These are phyloP conservation scores for Gibbula magus DNA, from an alignment of 2,888 invertebrate species.

Conservation along the genomic window DNA sequence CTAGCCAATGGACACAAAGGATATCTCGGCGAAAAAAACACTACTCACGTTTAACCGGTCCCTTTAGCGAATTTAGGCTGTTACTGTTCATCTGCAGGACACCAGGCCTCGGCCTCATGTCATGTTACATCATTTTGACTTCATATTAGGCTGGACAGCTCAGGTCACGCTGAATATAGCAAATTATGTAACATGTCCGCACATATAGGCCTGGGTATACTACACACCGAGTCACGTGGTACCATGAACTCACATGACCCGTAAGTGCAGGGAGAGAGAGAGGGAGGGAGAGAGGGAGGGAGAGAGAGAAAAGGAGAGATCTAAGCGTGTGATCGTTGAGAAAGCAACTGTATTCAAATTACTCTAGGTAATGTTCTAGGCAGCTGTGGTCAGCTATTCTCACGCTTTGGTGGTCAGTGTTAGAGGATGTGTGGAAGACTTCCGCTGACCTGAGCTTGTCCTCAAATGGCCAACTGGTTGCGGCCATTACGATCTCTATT, in stretches of 20 bases:
- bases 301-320: not conserved
- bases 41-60: constrained; percentile 1
- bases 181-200: constrained; percentile 35
- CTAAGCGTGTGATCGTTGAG: not conserved
- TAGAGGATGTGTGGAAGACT: not conserved
- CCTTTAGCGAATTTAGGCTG: not conserved
- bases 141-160: constrained; percentile 10
- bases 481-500: not conserved
- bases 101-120: not conserved
- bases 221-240: constrained; percentile 29
- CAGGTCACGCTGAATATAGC: constrained; percentile 25
- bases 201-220: constrained; percentile 21
- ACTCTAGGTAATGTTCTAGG: constrained; percentile 2
- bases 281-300: not conserved
- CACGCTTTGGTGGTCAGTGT: not conserved
- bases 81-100: not conserved
- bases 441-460: constrained; percentile 1
- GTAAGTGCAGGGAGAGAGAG: not conserved
- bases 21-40: constrained; percentile 2
- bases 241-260: constrained; percentile 33
- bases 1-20: constrained; percentile 21
- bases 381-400: constrained; percentile 7
- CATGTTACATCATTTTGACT: constrained; percentile 27
- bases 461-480: not conserved
- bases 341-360: constrained; percentile 13